A percentile compares a stretch with the other conserved stretches of the same genome.
These are phyloP conservation scores for Lagocephalus sceleratus DNA, from an alignment of 2,797 vertebrate species.

Conservation along the genomic window DNA sequence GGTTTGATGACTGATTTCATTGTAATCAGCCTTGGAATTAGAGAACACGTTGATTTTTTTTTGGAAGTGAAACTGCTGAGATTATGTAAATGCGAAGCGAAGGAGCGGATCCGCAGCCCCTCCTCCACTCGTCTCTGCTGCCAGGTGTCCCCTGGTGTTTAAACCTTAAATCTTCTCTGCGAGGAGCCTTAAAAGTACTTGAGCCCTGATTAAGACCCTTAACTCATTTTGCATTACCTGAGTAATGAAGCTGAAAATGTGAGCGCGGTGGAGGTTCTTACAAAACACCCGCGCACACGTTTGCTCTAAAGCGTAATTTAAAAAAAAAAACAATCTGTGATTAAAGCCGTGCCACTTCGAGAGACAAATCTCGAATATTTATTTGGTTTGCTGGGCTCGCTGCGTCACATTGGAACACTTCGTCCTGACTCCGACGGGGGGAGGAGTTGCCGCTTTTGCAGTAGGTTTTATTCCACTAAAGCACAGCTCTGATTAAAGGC, in stretches of 20 bases:
- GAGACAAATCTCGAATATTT: conserved; percentile 14
- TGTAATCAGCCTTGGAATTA: no score
- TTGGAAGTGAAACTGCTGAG: no score
- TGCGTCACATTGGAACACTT: no score
- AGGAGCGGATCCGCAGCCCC: conserved; percentile 30
- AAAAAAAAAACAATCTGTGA: neutral
- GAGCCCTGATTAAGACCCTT: conserved; percentile 58
- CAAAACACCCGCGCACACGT: neutral
- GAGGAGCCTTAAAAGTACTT: conserved; percentile 47
- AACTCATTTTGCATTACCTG: conserved; percentile 49
- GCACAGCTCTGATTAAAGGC: conserved; percentile 24
- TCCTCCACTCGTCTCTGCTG: conserved; percentile 30
- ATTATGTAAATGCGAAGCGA: conserved; percentile 1
- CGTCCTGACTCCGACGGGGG: conserved; percentile 14
- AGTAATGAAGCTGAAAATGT: conserved; percentile 53
- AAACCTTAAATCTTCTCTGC: conserved; percentile 58
- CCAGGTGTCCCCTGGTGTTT: conserved; percentile 52
- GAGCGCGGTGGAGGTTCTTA: conserved; percentile 18
- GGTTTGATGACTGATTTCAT: no score
- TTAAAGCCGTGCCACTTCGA: neutral
- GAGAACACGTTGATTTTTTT: no score
- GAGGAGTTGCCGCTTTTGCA: conserved; percentile 22
- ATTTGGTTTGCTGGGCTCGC: neutral
- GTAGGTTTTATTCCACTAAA: conserved; percentile 35
- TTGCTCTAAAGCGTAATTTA: conserved; percentile 5